Base-by-base conservation (phyloP, 2,888 invertebrate genomes). In the Drosophila melanosoma region DNA sequence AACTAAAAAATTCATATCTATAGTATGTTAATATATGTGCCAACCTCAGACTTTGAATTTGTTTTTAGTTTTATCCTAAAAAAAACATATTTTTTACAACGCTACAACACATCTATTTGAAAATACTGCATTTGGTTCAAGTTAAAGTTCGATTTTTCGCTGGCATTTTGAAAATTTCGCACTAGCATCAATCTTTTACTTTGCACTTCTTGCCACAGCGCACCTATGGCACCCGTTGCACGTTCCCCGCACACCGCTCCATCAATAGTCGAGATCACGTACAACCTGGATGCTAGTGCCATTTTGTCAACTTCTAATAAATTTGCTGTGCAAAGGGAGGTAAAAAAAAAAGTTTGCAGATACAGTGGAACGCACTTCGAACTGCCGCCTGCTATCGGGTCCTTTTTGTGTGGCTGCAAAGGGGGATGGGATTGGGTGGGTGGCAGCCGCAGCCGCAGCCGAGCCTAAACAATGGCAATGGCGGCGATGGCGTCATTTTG, bases 291-390 rank as follows among this genome's bases (percentile, higher is more conserved):
- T 52, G 64, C 59, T 49, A 68, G 75, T 48, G 70, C 59, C 75
- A 68, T 79, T 79, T 81, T 81, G 79, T 82, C 81, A 75, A 81
- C 82, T 79, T 82, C 82, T 82, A 81, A 81, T 82, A 81, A 81
- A 82, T 81, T 75, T 79, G 65, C 68, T 54, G 65, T 51, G 60
- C 52, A 48, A 6, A 20, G 54, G 42, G 63, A 54, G 45, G 42
- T 40, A 35, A 45, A 48, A 54, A 53, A 40, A 42, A 48, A 49
- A 58, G 58, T 70, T 64, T 52, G 61, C 69, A 61, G 38, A 61
- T 58, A 75, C 76, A 76, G 69, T 61, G 48, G 58, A 72, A 76
- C 77, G 81, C 72, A 81, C 76, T 79, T 65, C 61, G 51, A 72
- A 67, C 66, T 51, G 63, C 67, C 61, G 66, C 36, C 52, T 32